phyloP scores from a whole-genome alignment of 2,113 vertebrate species.

The Tylochromis polylepis region DNA sequence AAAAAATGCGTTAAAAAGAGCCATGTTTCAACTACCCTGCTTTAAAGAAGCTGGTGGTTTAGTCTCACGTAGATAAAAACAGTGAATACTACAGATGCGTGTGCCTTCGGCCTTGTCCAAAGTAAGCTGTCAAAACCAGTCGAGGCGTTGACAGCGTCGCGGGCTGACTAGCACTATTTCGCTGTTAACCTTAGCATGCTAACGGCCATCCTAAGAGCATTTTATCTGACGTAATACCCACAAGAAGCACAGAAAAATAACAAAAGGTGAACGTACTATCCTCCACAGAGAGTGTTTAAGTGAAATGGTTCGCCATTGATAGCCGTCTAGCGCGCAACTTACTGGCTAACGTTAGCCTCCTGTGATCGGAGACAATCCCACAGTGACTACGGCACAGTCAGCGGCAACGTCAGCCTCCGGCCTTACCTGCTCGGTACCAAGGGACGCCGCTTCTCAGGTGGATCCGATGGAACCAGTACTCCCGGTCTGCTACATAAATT shows the following conservation, averaged over 20 bases:
- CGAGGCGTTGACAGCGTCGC: conserved; percentile 59
- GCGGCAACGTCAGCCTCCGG: background rate
- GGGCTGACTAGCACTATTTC: conserved; percentile 11
- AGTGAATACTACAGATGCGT: background rate
- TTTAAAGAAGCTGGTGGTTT: background rate
- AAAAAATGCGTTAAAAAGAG: background rate
- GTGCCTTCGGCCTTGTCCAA: conserved; percentile 15
- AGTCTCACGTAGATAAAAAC: background rate
- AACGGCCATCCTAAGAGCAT: rapidly evolving
- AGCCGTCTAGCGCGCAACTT: background rate
- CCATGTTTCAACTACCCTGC: background rate
- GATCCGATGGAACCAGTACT: background rate
- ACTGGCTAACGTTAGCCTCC: conserved; percentile 34
- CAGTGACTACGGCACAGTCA: background rate
- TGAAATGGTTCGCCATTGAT: background rate
- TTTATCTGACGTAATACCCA: background rate
- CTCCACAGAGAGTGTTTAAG: rapidly evolving
- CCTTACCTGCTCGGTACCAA: conserved; percentile 33
- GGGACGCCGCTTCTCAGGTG: background rate
- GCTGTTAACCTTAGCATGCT: conserved; percentile 30
- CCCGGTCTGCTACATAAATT: background rate
- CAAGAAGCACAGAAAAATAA: background rate
- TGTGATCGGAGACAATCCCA: conserved; percentile 2
- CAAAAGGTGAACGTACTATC: background rate
- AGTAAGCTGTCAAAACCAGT: conserved; percentile 58